Evolutionary conservation across 2,888 invertebrate species (phyloP), one percentile per base, ranked within the genome.

Genomic region (Coleophora flavipennella): DNA sequence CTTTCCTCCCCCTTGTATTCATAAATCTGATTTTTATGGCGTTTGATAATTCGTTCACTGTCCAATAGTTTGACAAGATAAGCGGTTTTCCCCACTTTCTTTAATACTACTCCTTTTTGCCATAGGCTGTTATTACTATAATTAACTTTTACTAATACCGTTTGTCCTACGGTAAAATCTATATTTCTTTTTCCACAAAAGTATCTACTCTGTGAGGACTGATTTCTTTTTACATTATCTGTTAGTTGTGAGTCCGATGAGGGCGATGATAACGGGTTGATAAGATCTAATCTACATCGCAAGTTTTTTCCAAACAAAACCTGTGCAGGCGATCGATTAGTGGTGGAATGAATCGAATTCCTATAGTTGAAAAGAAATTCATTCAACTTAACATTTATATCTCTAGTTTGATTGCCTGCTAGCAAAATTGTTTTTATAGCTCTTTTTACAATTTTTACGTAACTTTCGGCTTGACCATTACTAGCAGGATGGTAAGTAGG

Each of bases 391-490:
- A 4, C n/a, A 13, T 33, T 33, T 3, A 33, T 33, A 33, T 33
- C 33, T 9, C 9, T 33, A 33, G 11, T 33, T 7, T n/a, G 4
- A 12, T 11, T 33, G 11, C 33, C 33, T 9, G 33, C 13, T 6
- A 33, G 33, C 20, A 40, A 33, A 38, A 37, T 35, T 2, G 46
- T 34, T 35, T 46, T 53, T 27, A 51, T 40, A 1, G 41, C 47
- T 27, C 46, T 51, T 36, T 55, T 51, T 7, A 48, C 33, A 3
- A 51, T 39, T 33, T 55, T 52, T 1, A 53, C 52, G 8, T 42
- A 46, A n/a, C n/a, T n/a, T n/a, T n/a, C n/a, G n/a, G 48, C 47
- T 33, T 48, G 46, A 0, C 46, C 51, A 26, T 52, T 50, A 32
- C 48, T 47, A 2, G 43, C 37, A 3, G 46, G 48, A n/a, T 45